A percentile compares a stretch with the other conserved stretches of the same genome.
Evolutionary conservation across 2,888 invertebrate genomes (phyloP).

Genomic region (Chrysodeixis includens): DNA sequence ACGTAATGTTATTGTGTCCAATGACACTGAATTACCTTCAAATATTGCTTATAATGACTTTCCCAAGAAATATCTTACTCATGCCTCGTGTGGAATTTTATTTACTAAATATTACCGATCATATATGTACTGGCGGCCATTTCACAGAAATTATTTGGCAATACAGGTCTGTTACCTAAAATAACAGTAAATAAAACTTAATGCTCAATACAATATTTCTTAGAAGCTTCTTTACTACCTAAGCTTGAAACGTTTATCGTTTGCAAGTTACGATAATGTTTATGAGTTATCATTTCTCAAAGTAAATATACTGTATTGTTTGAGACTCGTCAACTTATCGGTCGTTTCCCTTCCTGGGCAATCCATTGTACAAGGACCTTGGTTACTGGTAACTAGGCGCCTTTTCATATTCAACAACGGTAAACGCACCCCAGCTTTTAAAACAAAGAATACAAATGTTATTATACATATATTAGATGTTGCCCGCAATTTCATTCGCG

Average conservation of each 20-base stretch:
- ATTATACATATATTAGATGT: too few species aligned
- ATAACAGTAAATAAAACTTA: neutral
- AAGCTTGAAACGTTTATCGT: conserved; percentile 24
- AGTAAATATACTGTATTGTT: conserved; percentile 21
- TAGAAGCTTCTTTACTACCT: conserved; percentile 9
- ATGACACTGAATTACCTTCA: neutral
- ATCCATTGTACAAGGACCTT: neutral
- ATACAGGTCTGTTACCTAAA: neutral
- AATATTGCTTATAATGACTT: neutral
- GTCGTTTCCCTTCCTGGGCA: conserved; percentile 23
- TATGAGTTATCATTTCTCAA: conserved; percentile 34
- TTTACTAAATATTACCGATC: neutral
- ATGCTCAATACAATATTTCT: conserved; percentile 4
- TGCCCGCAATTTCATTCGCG: too few species aligned
- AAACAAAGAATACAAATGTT: too few species aligned
- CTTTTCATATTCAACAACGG: neutral
- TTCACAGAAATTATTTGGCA: neutral
- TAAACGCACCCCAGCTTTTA: too few species aligned
- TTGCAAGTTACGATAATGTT: conserved; percentile 15
- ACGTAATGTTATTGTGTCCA: too few species aligned
- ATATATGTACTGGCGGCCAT: neutral
- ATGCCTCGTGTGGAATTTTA: neutral
- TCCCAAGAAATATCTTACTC: neutral
- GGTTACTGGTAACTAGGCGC: neutral
- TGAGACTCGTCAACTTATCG: conserved; percentile 27